Evolutionary conservation across 2,888 invertebrate genomes (phyloP).

Genomic region (Tuta absoluta): DNA sequence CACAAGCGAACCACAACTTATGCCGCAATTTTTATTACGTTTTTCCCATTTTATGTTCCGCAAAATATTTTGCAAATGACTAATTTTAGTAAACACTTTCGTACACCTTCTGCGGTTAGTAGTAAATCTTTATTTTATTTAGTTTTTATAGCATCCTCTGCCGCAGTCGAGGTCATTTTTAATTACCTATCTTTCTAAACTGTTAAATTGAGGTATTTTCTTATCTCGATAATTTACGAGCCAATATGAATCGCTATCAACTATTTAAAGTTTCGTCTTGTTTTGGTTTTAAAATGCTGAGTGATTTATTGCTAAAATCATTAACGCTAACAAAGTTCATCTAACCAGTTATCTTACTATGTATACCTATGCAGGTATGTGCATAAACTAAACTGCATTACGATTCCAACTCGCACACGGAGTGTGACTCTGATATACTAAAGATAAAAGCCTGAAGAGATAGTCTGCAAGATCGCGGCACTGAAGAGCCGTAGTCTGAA

Average conservation of each 20-base stretch:
- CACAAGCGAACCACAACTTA: slow-evolving; percentile 19
- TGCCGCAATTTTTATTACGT: slow-evolving; percentile 14
- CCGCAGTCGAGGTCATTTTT: slow-evolving; percentile 31
- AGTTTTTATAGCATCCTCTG: slow-evolving; percentile 40
- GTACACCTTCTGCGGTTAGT: slow-evolving; percentile 43
- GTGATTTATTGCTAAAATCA: slow-evolving; percentile 6
- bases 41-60: slow-evolving; percentile 27
- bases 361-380: too few relatives aligned
- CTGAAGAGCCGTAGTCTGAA: too few relatives aligned
- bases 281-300: slow-evolving; percentile 13
- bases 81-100: slow-evolving; percentile 44
- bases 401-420: too few relatives aligned
- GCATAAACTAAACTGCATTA: too few relatives aligned
- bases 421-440: too few relatives aligned
- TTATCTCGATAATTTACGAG: slow-evolving; percentile 42
- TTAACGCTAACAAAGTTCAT: background rate
- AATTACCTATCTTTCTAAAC: slow-evolving; percentile 48
- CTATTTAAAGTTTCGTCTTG: slow-evolving; percentile 26
- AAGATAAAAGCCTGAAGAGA: too few relatives aligned
- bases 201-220: slow-evolving; percentile 42
- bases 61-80: slow-evolving; percentile 40
- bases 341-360: background rate
- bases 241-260: slow-evolving; percentile 38
- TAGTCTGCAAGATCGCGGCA: too few relatives aligned
- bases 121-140: slow-evolving; percentile 45